Conservation (phyloP, 2,888 invertebrate genomes). For the Caenorhabditis becei region DNA sequence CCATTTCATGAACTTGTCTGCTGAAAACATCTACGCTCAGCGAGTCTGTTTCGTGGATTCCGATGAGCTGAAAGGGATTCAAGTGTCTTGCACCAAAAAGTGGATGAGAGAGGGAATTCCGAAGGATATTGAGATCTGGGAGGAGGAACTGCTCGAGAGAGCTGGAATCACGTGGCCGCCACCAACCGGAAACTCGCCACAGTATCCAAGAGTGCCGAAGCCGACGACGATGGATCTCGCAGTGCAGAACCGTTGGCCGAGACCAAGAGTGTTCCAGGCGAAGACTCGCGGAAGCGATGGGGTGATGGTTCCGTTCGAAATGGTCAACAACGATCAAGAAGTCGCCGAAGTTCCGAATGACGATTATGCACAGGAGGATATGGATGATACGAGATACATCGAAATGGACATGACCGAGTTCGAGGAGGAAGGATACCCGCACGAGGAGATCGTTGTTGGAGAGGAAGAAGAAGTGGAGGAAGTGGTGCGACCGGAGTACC, state of each 20-base stretch:
- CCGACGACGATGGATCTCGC: conserved; percentile 67
- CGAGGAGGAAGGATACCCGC: conserved; percentile 31
- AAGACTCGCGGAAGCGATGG: conserved; percentile 64
- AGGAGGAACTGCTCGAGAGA: conserved; percentile 70
- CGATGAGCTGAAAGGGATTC: conserved; percentile 67
- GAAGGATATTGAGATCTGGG: conserved; percentile 66
- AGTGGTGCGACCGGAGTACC: conserved; percentile 17
- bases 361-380: conserved; percentile 40
- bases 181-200: conserved; percentile 27
- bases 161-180: conserved; percentile 61
- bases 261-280: conserved; percentile 63
- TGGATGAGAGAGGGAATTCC: conserved; percentile 67
- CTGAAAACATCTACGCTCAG: conserved; percentile 69
- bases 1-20: conserved; percentile 60
- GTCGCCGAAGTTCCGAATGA: neutral
- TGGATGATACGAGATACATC: conserved; percentile 34
- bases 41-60: conserved; percentile 67
- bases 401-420: conserved; percentile 51
- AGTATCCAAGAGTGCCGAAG: conserved; percentile 8
- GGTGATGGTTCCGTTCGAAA: conserved; percentile 31
- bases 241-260: conserved; percentile 64
- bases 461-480: conserved; percentile 32
- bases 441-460: conserved; percentile 21
- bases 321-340: neutral
- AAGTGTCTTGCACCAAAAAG: conserved; percentile 61